Base-by-base conservation (phyloP, 2,113 vertebrate genomes). In the Pelecanus crispus region DNA sequence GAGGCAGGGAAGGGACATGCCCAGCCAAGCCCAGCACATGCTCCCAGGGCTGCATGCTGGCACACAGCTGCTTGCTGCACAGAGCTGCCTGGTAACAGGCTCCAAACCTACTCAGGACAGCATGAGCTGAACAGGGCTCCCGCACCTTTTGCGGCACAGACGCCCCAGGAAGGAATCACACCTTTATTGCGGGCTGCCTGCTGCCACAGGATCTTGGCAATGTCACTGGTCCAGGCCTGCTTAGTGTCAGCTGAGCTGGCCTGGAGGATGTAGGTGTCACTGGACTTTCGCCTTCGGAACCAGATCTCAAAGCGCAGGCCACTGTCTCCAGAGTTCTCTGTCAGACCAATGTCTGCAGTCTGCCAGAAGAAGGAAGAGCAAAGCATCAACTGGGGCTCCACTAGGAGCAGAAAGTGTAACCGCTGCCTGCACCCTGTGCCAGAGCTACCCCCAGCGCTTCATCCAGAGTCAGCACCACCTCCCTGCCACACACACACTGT, bases 131-230 rank as follows among this genome's bases (percentile, higher is more conserved):
- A 86, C 55, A 91, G 92, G 95, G 90, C 94, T 96, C 91, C 90
- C 87, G 67, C 95, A 95, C 96, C 95, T 95, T 95, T 59, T 38
- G 93, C 42, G 87, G 86, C 93, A 93, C 79, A 93, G 95, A 92
- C 12, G 95, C 92, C 67, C 55, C 9, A 20, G 88, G 81, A 91
- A 93, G 82, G 94, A 95, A 62, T 79, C 94, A 84, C 86, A 99
- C 99, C 99, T 98, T 99, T 99, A 97, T 99, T 99, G 83, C 99
- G 98, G 75, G 98, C 97, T 34, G 99, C 99, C 97, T 99, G 99
- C 59, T 98, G 99, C 99, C 99, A 99, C 45, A 99, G 98, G 97
- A 99, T 98, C 32, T 98, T 97, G 82, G 99, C 98, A 67, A 99
- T 98, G 95, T 99, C 98, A 12, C 93, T 44, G 4, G 99, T 99